Conservation (phyloP, 2,888 invertebrate species). For the Isoperla grammatica region DNA sequence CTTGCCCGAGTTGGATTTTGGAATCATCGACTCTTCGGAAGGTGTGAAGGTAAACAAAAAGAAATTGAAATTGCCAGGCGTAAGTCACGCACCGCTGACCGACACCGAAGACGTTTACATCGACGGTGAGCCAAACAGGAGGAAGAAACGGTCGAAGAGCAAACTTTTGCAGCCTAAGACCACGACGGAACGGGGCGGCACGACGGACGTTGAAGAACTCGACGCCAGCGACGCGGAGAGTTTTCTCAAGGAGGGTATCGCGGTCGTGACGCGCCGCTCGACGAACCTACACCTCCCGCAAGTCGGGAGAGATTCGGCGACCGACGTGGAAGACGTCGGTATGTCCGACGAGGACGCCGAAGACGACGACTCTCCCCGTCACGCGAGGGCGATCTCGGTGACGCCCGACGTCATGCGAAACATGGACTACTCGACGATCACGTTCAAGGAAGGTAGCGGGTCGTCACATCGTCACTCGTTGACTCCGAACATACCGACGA, state of each 20-base stretch:
- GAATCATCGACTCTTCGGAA: slow-evolving; percentile 35
- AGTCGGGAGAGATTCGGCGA: slow-evolving; percentile 32
- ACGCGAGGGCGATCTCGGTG: slow-evolving; percentile 11
- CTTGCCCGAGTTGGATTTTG: slow-evolving; percentile 20
- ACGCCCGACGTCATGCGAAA: slow-evolving; percentile 24
- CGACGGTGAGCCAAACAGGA: slow-evolving; percentile 20
- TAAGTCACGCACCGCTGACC: slow-evolving; percentile 39
- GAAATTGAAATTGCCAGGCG: slow-evolving; percentile 33
- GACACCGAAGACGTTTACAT: slow-evolving; percentile 47
- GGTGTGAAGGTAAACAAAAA: slow-evolving; percentile 31
- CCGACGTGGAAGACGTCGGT: slow-evolving; percentile 45
- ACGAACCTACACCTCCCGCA: background rate
- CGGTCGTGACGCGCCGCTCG: background rate
- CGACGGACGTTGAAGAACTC: slow-evolving; percentile 45
- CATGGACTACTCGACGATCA: slow-evolving; percentile 29
- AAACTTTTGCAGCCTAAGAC: background rate
- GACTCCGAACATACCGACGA: slow-evolving; percentile 7
- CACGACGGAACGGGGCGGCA: background rate
- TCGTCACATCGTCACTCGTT: slow-evolving; percentile 32
- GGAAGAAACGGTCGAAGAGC: slow-evolving; percentile 18
- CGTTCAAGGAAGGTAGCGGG: slow-evolving; percentile 39
- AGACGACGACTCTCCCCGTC: background rate
- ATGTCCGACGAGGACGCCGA: slow-evolving; percentile 41
- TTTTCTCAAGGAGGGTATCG: background rate
- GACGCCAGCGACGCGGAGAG: slow-evolving; percentile 41